Percentiles rank a stretch among this genome's conserved stretches.
Conservation (phyloP, 2,888 invertebrate species). For the Leucophenga maculata region DNA sequence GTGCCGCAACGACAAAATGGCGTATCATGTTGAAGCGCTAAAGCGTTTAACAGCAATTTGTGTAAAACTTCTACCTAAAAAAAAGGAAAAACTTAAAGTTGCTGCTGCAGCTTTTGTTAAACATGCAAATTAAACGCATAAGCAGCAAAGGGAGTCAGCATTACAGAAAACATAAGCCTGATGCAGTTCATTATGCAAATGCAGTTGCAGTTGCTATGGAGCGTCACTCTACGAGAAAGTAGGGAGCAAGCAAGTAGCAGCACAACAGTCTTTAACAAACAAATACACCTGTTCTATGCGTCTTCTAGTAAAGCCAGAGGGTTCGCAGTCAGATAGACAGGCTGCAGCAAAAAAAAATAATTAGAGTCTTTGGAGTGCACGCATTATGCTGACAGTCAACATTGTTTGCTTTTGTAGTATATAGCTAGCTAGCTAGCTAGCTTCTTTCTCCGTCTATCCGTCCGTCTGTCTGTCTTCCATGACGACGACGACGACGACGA, state of each 20-base stretch:
- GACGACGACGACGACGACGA: constrained; percentile 1
- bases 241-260: not conserved
- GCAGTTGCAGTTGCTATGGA: constrained; percentile 35
- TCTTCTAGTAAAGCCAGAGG: constrained; percentile 47
- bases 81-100: not conserved
- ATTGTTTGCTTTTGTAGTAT: constrained; percentile 9
- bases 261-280: not conserved
- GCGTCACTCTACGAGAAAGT: constrained; percentile 28
- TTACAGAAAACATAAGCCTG: constrained; percentile 42
- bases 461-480: not conserved
- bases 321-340: constrained; percentile 48
- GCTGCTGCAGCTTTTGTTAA: constrained; percentile 37
- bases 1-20: too few species aligned
- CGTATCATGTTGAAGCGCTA: too few species aligned
- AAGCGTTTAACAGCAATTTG: too few species aligned
- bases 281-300: constrained; percentile 12
- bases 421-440: not conserved
- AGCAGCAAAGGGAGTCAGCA: not conserved
- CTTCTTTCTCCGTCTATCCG: not conserved
- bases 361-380: constrained; percentile 59
- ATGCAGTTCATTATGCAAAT: constrained; percentile 60
- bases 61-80: too few species aligned
- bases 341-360: constrained; percentile 47
- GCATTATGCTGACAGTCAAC: constrained; percentile 44
- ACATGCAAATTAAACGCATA: constrained; percentile 13